Evolutionary conservation across 2,797 vertebrate genomes (phyloP).

Genomic region (Sarcoramphus papa): DNA sequence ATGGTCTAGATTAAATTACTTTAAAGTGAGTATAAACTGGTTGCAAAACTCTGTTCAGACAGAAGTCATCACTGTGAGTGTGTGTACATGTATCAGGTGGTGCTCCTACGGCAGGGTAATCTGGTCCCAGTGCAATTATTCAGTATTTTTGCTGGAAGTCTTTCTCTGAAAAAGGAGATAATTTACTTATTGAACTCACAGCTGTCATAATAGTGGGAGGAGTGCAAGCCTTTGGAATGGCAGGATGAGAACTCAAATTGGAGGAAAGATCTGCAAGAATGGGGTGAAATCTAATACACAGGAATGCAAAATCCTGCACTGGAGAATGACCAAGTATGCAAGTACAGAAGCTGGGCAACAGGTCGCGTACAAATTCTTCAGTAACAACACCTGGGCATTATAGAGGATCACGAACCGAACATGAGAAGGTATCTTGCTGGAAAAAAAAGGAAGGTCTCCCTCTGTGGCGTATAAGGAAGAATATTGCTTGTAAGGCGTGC

Average conservation of each 20-base stretch:
- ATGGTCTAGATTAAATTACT: not conserved
- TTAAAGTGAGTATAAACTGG: not conserved
- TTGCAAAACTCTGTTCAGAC: not conserved
- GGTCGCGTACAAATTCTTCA: rapidly evolving
- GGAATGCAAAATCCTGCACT: not conserved
- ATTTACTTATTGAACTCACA: not conserved
- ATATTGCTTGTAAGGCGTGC: not conserved
- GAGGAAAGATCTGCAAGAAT: not conserved
- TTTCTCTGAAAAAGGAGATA: not conserved
- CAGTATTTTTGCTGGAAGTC: not conserved
- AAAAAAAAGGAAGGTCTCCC: not conserved
- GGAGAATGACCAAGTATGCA: not conserved
- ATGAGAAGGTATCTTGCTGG: not conserved
- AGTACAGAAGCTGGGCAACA: not conserved
- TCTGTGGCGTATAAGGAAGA: not conserved
- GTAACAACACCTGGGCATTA: not conserved
- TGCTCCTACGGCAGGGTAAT: not conserved
- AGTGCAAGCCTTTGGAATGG: not conserved
- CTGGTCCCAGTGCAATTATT: not conserved
- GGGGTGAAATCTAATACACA: not conserved
- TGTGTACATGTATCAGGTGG: not conserved
- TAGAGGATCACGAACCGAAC: not conserved
- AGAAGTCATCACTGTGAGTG: not conserved
- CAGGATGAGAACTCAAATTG: not conserved
- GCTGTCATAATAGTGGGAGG: not conserved